Percentiles rank a stretch among this genome's conserved stretches.
phyloP scores from a whole-genome alignment of 2,113 vertebrate species.

The Clarias magur region DNA sequence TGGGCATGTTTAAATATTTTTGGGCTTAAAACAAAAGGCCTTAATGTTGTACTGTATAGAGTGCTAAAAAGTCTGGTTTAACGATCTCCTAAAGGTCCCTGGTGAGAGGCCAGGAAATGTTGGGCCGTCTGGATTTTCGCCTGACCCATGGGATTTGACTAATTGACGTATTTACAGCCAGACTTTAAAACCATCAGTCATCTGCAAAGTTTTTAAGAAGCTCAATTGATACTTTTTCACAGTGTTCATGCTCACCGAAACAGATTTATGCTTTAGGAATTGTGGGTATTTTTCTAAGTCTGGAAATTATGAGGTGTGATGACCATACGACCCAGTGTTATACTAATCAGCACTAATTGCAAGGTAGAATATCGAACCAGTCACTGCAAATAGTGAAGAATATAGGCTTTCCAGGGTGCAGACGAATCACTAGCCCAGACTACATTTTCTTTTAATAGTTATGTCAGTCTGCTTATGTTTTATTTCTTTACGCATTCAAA shows the following conservation, averaged over 20 bases:
- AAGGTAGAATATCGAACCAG: not conserved
- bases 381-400: not conserved
- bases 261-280: conserved; percentile 16
- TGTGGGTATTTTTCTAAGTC: not conserved
- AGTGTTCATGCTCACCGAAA: not conserved
- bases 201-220: conserved; percentile 18
- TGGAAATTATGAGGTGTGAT: not conserved
- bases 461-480: not conserved
- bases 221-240: conserved; percentile 3
- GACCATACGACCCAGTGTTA: conserved; percentile 20
- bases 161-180: conserved; percentile 36
- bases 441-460: not conserved
- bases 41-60: not conserved
- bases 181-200: conserved; percentile 27
- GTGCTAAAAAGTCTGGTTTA: conserved; percentile 20
- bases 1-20: not conserved
- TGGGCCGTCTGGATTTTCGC: conserved; percentile 16
- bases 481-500: not conserved
- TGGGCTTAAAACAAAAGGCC: conserved; percentile 1
- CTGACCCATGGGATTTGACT: conserved; percentile 14
- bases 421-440: not conserved
- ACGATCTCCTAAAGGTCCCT: conserved; percentile 19
- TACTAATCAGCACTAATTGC: not conserved
- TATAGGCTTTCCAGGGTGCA: no score
- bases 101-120: conserved; percentile 8